phyloP scores from a whole-genome alignment of 2,888 invertebrate species.

The Cybosia mesomella region DNA sequence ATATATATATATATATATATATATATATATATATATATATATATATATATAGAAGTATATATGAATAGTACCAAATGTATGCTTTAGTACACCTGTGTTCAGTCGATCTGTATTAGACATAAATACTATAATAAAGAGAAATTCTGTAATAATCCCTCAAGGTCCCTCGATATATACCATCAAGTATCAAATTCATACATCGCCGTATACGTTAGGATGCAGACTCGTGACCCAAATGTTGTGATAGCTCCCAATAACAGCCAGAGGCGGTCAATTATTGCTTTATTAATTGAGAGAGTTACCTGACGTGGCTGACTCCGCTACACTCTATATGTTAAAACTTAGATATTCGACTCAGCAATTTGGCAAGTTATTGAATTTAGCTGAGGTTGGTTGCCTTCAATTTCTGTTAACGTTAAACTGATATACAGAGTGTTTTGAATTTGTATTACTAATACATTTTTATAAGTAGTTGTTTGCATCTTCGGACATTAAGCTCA shows the following conservation, averaged over 20 bases:
- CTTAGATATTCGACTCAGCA: slow-evolving; percentile 23
- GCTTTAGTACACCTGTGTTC: too few species aligned
- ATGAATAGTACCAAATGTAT: too few species aligned
- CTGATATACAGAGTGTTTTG: not conserved
- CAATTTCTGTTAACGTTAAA: slow-evolving; percentile 8
- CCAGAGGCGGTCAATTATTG: slow-evolving; percentile 80
- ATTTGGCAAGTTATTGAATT: slow-evolving; percentile 22
- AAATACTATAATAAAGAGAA: too few species aligned
- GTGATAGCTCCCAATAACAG: slow-evolving; percentile 83
- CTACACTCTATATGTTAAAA: slow-evolving; percentile 12
- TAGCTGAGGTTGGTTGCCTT: not conserved
- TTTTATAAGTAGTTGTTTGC: too few species aligned
- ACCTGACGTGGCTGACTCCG: slow-evolving; percentile 53
- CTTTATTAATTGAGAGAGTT: slow-evolving; percentile 71
- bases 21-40: too few species aligned
- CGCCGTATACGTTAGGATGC: slow-evolving; percentile 59
- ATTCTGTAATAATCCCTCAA: too few species aligned
- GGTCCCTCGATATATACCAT: not conserved
- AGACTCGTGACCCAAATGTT: slow-evolving; percentile 84
- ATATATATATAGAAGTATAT: too few species aligned
- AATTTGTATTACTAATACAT: too few species aligned
- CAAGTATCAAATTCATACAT: slow-evolving; percentile 57
- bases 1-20: too few species aligned
- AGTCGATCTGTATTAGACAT: too few species aligned
- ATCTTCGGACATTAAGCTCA: not conserved